Conservation (phyloP, 2,113 vertebrate species). For the Suricata suricatta region DNA sequence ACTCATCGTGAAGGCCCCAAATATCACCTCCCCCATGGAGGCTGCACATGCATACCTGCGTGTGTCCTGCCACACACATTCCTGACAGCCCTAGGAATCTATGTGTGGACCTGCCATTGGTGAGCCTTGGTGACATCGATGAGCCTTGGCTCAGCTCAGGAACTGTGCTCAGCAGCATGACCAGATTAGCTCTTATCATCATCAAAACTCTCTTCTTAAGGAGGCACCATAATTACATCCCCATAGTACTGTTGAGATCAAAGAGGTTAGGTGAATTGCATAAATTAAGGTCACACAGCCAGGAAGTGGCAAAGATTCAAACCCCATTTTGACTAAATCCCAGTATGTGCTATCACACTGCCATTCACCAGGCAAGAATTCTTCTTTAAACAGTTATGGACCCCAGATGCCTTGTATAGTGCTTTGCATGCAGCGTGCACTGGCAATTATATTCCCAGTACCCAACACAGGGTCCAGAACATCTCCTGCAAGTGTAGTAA, state of each 20-base stretch:
- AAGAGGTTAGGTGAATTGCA: not conserved
- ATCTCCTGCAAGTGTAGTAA: not conserved
- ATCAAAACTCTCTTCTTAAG: not conserved
- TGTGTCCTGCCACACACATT: not conserved
- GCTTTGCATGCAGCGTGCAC: not conserved
- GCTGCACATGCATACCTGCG: rapidly evolving
- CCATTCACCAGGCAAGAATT: not conserved
- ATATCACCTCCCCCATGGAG: not conserved
- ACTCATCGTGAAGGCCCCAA: not conserved
- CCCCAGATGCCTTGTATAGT: not conserved
- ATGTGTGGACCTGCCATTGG: not conserved
- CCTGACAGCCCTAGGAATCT: not conserved
- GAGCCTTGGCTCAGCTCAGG: not conserved
- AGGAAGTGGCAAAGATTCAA: not conserved
- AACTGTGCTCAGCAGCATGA: not conserved
- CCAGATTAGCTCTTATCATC: not conserved
- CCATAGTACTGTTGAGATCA: not conserved
- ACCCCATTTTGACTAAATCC: not conserved
- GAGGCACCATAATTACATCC: rapidly evolving
- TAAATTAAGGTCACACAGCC: not conserved
- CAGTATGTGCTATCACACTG: no score
- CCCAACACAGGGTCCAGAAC: not conserved
- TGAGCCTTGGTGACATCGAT: not conserved
- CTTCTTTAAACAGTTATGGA: not conserved
- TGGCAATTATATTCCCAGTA: not conserved